These are phyloP conservation scores for Todiramphus chloris DNA, from an alignment of 2,113 vertebrate genomes.

Conservation along the genomic window DNA sequence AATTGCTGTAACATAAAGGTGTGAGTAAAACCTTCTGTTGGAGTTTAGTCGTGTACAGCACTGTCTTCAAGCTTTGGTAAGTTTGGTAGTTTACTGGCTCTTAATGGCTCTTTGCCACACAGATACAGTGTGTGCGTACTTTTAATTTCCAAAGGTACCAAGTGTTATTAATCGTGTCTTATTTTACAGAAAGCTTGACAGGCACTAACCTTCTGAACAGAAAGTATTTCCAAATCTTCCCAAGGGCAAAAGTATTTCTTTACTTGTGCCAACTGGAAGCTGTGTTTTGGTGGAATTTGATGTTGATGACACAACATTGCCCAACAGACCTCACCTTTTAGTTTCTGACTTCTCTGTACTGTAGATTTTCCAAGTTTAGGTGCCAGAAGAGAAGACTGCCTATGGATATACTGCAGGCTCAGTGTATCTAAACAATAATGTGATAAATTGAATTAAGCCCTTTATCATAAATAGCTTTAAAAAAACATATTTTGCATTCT, in stretches of 20 bases:
- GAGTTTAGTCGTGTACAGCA: not conserved
- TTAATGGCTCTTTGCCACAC: not conserved
- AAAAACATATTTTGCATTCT: not conserved
- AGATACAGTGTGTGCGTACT: accelerated
- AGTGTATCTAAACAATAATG: not conserved
- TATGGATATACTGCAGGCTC: not conserved
- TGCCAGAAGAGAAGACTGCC: not conserved
- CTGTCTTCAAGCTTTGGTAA: not conserved
- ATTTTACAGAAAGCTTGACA: not conserved
- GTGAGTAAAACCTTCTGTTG: not conserved
- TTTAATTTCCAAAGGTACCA: not conserved
- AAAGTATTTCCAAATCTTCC: not conserved
- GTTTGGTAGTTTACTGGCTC: not conserved
- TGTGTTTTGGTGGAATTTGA: not conserved
- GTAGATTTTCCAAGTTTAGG: not conserved
- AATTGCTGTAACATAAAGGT: not conserved
- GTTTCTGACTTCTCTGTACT: not conserved
- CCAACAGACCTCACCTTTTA: not conserved
- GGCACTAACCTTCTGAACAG: not conserved
- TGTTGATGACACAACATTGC: not conserved
- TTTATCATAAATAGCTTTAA: not conserved
- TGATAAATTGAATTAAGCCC: not conserved
- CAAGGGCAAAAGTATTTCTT: not conserved
- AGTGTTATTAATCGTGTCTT: not conserved
- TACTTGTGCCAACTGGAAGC: not conserved